Base-by-base conservation (phyloP, 1,140 invertebrate species). In the Cyclargus thomasi region DNA sequence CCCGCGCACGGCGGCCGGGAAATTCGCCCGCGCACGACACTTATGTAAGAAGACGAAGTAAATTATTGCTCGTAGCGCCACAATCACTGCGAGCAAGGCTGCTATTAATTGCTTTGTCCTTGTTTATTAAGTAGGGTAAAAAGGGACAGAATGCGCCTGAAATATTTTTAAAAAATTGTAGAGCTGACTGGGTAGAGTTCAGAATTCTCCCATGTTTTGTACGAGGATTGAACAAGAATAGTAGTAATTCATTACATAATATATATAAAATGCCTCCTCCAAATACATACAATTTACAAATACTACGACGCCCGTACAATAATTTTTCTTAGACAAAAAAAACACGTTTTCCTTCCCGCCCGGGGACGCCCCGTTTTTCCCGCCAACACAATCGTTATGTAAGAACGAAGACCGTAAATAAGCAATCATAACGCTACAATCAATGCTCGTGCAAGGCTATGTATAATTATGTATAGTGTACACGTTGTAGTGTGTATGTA, bases 1-100 rank as follows among this genome's bases (percentile, higher is more conserved):
- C 10, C 55, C 55, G n/a, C 55, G 72, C 68, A 59, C 70, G 67
- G 70, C 57, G 70, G 72, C 69, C 57, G 70, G 72, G 70, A 77
- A 75, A 75, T 68, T 70, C 71, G 67, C 65, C 20, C 64, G 64
- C 65, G 18, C 21, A 47, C 65, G 62, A 65, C 65, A 67, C 22
- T 66, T 72, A 69, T 69, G 65, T 74, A 70, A 65, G 64, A 65
- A 29, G 20, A 17, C 18, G 16, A 55, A 55, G 53, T 29, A 65
- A 55, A 65, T 65, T 55, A 65, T 65, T 29, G 53, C 55, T 29
- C n/a, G 14, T 16, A 64, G 36, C 63, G 36, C 16, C 36, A 64
- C 36, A 64, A 64, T 64, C 63, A 64, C 36, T 39, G 63, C 18
- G 39, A 47, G 11, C 39, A 47, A 47, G 39, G 39, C 39, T 47